Percentiles rank a stretch among this genome's conserved stretches.
These are phyloP conservation scores for Plotosus lineatus DNA, from an alignment of 2,113 vertebrate species.

Conservation along the genomic window DNA sequence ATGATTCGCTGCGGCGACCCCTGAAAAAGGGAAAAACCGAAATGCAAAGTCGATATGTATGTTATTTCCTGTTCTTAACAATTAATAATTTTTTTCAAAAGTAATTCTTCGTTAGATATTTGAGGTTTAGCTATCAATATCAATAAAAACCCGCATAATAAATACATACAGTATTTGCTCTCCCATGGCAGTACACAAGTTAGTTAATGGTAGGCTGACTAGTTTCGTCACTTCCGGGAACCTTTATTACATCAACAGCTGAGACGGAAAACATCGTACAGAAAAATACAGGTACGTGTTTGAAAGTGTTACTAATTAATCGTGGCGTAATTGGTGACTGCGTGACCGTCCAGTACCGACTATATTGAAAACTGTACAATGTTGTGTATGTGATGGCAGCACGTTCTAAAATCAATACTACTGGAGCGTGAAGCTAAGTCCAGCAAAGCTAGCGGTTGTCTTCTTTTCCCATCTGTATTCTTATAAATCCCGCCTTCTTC, in stretches of 20 bases:
- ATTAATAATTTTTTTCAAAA: too few species aligned
- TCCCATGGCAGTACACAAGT: too few species aligned
- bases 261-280: background rate
- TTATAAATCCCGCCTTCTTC: background rate
- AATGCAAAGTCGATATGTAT: too few species aligned
- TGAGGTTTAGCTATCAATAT: too few species aligned
- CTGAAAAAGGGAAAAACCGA: too few species aligned
- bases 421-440: background rate
- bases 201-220: too few species aligned
- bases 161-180: background rate
- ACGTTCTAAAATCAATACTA: background rate
- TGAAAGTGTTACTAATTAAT: background rate
- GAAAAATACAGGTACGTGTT: background rate
- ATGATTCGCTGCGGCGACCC: too few species aligned
- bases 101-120: too few species aligned
- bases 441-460: background rate
- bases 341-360: background rate
- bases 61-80: too few species aligned
- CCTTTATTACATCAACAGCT: background rate
- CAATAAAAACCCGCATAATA: background rate
- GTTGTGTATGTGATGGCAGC: background rate
- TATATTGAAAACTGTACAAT: background rate
- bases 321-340: background rate
- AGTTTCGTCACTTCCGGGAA: conserved; percentile 29
- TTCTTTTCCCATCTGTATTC: background rate